Conservation (phyloP, 2,888 invertebrate genomes). For the Zeuzera pyrina region DNA sequence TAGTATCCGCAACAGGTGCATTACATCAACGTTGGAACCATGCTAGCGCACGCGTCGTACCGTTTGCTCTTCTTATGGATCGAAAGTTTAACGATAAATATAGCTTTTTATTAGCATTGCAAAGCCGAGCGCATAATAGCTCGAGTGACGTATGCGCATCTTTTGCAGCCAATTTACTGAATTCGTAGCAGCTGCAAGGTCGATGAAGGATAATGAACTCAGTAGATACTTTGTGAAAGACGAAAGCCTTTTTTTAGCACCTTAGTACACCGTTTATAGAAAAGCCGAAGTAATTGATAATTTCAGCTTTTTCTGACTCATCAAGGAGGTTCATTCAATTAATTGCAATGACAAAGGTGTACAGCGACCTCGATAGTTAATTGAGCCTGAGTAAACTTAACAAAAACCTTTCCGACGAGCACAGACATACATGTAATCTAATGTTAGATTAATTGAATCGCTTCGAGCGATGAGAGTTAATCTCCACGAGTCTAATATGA, state of each 20-base stretch:
- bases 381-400: slow-evolving; percentile 22
- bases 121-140: slow-evolving; percentile 30
- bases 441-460: slow-evolving; percentile 44
- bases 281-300: too few species aligned
- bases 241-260: slow-evolving; percentile 7
- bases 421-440: slow-evolving; percentile 33
- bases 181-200: slow-evolving; percentile 67
- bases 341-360: slow-evolving; percentile 28
- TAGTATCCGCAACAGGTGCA: slow-evolving; percentile 49
- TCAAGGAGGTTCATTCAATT: slow-evolving; percentile 28
- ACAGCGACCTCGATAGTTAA: slow-evolving; percentile 28
- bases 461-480: slow-evolving; percentile 28
- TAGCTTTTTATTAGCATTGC: slow-evolving; percentile 31
- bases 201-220: slow-evolving; percentile 62
- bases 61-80: slow-evolving; percentile 38
- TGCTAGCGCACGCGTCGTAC: slow-evolving; percentile 33
- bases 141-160: slow-evolving; percentile 51
- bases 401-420: slow-evolving; percentile 31
- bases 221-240: slow-evolving; percentile 32
- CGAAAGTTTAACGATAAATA: slow-evolving; percentile 20
- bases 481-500: slow-evolving; percentile 22
- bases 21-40: slow-evolving; percentile 36
- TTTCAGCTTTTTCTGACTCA: too few species aligned
- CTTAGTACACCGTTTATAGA: slow-evolving; percentile 5
- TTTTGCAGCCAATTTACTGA: slow-evolving; percentile 58